Conservation (phyloP, 2,113 vertebrate species). For the Pelmatolapia mariae region DNA sequence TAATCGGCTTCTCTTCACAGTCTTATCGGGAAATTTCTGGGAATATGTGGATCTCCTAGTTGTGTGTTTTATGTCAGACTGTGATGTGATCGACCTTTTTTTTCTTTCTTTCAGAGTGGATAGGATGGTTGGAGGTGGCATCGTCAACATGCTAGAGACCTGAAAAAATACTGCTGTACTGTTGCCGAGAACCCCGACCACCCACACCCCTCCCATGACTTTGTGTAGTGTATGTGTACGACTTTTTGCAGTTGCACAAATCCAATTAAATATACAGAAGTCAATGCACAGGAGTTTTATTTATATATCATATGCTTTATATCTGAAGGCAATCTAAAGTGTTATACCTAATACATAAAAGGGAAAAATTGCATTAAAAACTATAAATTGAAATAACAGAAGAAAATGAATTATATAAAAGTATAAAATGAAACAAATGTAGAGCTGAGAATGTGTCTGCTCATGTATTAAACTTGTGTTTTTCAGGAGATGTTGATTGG, state of each 20-base stretch:
- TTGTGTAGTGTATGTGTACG: constrained; percentile 61
- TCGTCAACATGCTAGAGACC: constrained; percentile 36
- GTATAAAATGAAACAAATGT: not conserved
- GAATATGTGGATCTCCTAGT: not conserved
- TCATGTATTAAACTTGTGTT: not conserved
- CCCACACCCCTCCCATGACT: constrained; percentile 63
- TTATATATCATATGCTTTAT: not conserved
- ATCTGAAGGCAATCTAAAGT: not conserved
- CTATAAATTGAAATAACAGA: not conserved
- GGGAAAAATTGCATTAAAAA: not conserved
- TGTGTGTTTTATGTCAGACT: not conserved
- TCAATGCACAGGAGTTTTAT: not conserved
- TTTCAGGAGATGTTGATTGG: constrained; percentile 65
- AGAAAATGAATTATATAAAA: not conserved
- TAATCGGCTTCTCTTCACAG: not conserved
- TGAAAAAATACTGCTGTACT: constrained; percentile 4
- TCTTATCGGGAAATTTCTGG: not conserved
- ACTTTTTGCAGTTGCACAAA: not conserved
- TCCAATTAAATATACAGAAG: not conserved
- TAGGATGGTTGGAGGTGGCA: constrained; percentile 38
- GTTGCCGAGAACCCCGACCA: constrained; percentile 38
- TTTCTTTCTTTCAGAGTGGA: not conserved
- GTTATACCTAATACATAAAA: not conserved
- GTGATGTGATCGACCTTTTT: not conserved
- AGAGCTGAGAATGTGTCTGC: not conserved